phyloP scores from a whole-genome alignment of 2,113 vertebrate genomes.

The Callocephalon fimbriatum region DNA sequence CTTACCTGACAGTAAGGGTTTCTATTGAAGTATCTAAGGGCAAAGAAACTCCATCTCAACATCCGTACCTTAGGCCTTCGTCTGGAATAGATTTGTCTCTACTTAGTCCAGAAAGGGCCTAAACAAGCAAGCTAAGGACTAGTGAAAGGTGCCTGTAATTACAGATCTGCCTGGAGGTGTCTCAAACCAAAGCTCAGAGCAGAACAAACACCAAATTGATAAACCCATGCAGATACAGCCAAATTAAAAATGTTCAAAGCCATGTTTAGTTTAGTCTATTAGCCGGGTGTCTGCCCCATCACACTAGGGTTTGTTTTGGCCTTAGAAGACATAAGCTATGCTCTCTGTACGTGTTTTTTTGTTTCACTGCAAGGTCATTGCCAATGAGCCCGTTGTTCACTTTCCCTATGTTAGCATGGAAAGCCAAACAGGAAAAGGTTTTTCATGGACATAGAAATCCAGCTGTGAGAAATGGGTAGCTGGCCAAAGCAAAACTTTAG shows the following conservation, averaged over 20 bases:
- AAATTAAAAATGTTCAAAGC: slow-evolving; percentile 19
- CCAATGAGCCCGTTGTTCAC: background rate
- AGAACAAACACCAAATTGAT: background rate
- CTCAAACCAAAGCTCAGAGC: background rate
- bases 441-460: background rate
- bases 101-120: background rate
- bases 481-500: background rate
- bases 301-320: background rate
- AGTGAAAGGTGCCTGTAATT: background rate
- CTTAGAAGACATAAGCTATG: background rate
- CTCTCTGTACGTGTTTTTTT: background rate
- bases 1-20: background rate
- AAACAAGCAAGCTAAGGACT: background rate
- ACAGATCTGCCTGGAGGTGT: background rate
- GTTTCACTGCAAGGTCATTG: background rate
- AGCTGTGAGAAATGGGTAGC: background rate
- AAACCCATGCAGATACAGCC: background rate
- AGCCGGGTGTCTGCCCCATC: background rate
- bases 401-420: background rate
- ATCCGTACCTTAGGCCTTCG: background rate
- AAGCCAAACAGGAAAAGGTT: slow-evolving; percentile 15
- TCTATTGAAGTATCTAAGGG: background rate
- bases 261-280: background rate
- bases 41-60: background rate
- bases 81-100: background rate